Percentiles rank a stretch among this genome's conserved stretches.
Evolutionary conservation across 2,797 vertebrate species (phyloP).

Genomic region (Danio aesculapii): DNA sequence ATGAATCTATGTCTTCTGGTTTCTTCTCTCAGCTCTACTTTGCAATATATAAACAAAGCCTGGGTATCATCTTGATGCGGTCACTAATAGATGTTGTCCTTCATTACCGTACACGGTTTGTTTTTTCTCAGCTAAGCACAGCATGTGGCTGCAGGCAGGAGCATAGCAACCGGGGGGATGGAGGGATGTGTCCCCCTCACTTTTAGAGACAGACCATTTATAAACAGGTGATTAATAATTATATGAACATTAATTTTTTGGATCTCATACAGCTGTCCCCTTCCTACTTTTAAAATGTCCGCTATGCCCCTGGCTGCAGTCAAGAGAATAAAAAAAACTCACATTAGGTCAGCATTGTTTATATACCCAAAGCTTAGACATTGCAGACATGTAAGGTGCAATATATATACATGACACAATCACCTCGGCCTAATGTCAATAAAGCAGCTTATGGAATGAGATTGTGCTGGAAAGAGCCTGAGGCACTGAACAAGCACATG

Average conservation of each 20-base stretch:
- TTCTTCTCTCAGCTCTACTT: constrained; percentile 66
- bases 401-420: constrained; percentile 25
- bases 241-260: too few species aligned
- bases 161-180: too few species aligned
- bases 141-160: constrained; percentile 44
- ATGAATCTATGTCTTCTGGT: constrained; percentile 56
- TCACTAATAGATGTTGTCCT: constrained; percentile 67
- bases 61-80: constrained; percentile 65
- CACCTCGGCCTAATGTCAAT: constrained; percentile 9
- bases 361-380: constrained; percentile 69
- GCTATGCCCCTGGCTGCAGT: constrained; percentile 35
- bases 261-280: too few species aligned
- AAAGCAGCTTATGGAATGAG: constrained; percentile 24
- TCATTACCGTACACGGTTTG: constrained; percentile 65
- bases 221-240: too few species aligned
- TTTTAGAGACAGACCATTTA: too few species aligned
- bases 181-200: too few species aligned
- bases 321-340: constrained; percentile 61
- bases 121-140: constrained; percentile 69
- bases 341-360: constrained; percentile 72
- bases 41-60: constrained; percentile 75
- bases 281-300: too few species aligned
- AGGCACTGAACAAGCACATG: background rate
- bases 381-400: constrained; percentile 54
- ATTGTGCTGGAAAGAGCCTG: constrained; percentile 9